Base-by-base conservation (phyloP, 2,888 invertebrate genomes). In the Aelia acuminata region DNA sequence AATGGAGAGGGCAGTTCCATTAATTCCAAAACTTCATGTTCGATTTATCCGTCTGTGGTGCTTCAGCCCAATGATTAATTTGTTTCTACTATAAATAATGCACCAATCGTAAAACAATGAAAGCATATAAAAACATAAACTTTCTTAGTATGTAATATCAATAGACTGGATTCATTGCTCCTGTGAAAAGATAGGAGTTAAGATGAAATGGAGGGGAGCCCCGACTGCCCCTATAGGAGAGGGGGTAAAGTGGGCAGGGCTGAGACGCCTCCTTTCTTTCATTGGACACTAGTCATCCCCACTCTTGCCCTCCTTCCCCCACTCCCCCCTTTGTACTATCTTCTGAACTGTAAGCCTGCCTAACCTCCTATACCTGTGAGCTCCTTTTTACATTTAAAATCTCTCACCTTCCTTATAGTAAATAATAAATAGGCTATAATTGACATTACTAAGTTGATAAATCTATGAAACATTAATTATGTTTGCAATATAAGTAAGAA, bases 141-240 rank as follows among this genome's bases (percentile, higher is more conserved):
- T 49, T 49, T 49, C 15, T n/a, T n/a, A n/a, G n/a, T 49, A 49
- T n/a, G 18, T 43, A 53, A 53, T 35, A 35, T 5, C 13, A 70
- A 70, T 35, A 18, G 35, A 43, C 43, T 10, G 10, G 10, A 11
- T 35, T 2, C 26, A 22, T 7, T 85, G 50, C 85, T 85, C 85
- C 53, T 53, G 85, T 85, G 31, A 85, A 49, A 50, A 26, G 47
- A 49, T 20, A 85, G 85, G 53, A 85, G 53, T 50, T 50, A 85
- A 49, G 49, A 4, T 13, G 53, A 53, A 85, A 85, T 49, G 85
- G 85, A 85, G 85, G 39, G 53, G 49, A 85, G 49, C 31, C 22
- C 22, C 49, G 85, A 85, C 47, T 50, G 26, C 48, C 43, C 49
- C 31, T 35, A 13, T 31, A 50, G 47, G 26, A 48, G 85, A 35